Percentiles rank a stretch among this genome's conserved stretches.
Evolutionary conservation across 1,140 invertebrate genomes (phyloP).

Genomic region (Alviniconcha marisindica): DNA sequence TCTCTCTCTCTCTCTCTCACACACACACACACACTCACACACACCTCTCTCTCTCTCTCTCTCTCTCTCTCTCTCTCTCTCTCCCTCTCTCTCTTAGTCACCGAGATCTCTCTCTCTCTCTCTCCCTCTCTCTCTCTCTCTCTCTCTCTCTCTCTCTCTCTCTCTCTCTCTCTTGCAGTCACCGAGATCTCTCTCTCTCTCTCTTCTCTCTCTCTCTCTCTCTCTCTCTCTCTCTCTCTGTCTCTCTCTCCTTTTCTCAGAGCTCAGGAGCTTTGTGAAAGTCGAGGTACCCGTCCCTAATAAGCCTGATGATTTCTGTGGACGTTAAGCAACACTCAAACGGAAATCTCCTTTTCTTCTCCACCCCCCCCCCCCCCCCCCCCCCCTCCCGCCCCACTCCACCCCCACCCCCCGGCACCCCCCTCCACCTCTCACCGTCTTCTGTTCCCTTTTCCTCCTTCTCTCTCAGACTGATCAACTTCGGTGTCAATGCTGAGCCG

Average conservation of each 20-base stretch:
- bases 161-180: neutral
- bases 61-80: neutral
- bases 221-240: slow-evolving; percentile 8
- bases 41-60: neutral
- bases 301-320: no score
- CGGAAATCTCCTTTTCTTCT: no score
- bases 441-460: no score
- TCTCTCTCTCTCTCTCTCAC: neutral
- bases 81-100: neutral
- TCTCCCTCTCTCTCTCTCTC: neutral
- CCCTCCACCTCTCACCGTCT: no score
- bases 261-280: no score
- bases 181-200: neutral
- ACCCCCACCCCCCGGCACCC: no score
- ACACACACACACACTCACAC: no score
- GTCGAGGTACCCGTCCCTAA: no score
- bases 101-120: neutral
- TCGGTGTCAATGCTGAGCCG: no score
- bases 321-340: neutral
- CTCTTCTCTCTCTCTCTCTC: slow-evolving; percentile 1
- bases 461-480: no score
- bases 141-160: neutral
- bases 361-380: no score
- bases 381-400: no score
- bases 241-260: neutral